Conservation (phyloP, 2,113 vertebrate species). For the Lamprotornis superbus region DNA sequence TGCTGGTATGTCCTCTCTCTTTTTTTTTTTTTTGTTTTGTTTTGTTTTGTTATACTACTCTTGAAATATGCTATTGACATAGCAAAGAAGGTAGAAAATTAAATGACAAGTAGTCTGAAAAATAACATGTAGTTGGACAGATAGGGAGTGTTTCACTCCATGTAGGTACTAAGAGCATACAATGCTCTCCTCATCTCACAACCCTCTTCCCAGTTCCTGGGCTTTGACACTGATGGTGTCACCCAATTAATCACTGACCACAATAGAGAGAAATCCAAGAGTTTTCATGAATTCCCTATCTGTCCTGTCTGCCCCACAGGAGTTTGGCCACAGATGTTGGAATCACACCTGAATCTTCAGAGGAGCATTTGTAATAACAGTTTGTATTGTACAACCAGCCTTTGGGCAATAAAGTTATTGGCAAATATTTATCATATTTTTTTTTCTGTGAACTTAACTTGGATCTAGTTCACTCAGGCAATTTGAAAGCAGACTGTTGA, state of each 20-base stretch:
- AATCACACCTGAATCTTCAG: background rate
- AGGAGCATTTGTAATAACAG: background rate
- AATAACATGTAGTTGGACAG: background rate
- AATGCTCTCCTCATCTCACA: background rate
- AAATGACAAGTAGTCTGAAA: background rate
- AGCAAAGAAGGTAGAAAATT: background rate
- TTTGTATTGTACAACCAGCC: background rate
- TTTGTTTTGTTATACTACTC: background rate
- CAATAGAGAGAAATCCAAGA: background rate
- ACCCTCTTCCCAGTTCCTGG: background rate
- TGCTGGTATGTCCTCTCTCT: accelerated
- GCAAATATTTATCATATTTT: background rate
- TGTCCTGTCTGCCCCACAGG: background rate
- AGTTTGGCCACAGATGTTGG: background rate
- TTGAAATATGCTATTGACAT: background rate
- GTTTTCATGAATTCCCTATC: background rate
- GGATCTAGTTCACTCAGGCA: background rate
- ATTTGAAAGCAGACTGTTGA: background rate
- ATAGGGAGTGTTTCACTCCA: background rate
- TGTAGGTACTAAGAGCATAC: background rate
- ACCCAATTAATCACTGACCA: background rate
- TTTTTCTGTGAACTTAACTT: background rate
- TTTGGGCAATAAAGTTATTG: background rate
- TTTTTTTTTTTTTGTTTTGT: too few species aligned
- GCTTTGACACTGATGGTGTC: background rate